These are phyloP conservation scores for Drosophila miranda DNA, from an alignment of 1,140 invertebrate species.

Conservation along the genomic window DNA sequence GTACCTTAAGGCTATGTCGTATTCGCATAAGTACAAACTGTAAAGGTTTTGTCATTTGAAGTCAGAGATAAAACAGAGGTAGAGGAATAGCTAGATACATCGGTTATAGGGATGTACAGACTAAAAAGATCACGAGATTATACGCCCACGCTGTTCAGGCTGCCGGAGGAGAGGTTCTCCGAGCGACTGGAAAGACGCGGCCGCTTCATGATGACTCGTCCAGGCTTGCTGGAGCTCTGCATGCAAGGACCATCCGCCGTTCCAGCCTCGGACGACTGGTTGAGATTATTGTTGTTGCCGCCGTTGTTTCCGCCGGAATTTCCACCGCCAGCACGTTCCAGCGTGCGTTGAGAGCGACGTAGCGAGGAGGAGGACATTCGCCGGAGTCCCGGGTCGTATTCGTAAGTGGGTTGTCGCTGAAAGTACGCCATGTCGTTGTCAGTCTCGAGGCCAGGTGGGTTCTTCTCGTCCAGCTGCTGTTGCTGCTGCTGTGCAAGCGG, in stretches of 20 bases:
- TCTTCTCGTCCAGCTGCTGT: slow-evolving; percentile 59
- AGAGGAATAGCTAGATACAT: slow-evolving; percentile 55
- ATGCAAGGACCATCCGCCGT: slow-evolving; percentile 5
- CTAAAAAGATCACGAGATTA: slow-evolving; percentile 73
- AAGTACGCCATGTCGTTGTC: slow-evolving; percentile 59
- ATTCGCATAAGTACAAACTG: slow-evolving; percentile 54
- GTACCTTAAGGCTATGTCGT: slow-evolving; percentile 47
- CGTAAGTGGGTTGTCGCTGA: slow-evolving; percentile 48
- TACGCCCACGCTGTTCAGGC: slow-evolving; percentile 74
- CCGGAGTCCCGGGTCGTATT: slow-evolving; percentile 55
- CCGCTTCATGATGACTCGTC: slow-evolving; percentile 64
- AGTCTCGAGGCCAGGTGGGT: slow-evolving; percentile 17
- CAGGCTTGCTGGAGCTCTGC: slow-evolving; percentile 32
- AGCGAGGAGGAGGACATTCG: slow-evolving; percentile 56
- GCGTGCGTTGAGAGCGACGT: slow-evolving; percentile 59
- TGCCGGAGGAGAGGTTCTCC: slow-evolving; percentile 74
- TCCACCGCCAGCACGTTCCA: slow-evolving; percentile 67
- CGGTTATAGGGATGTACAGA: slow-evolving; percentile 46
- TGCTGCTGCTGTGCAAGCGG: slow-evolving; percentile 83
- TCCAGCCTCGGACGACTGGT: slow-evolving; percentile 64
- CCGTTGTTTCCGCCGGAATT: slow-evolving; percentile 26
- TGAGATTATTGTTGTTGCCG: slow-evolving; percentile 66
- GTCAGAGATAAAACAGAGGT: slow-evolving; percentile 64
- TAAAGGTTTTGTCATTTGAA: slow-evolving; percentile 56
- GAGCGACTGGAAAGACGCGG: slow-evolving; percentile 69